Evolutionary conservation across 2,797 vertebrate genomes (phyloP).

Genomic region (Ficedula albicollis): DNA sequence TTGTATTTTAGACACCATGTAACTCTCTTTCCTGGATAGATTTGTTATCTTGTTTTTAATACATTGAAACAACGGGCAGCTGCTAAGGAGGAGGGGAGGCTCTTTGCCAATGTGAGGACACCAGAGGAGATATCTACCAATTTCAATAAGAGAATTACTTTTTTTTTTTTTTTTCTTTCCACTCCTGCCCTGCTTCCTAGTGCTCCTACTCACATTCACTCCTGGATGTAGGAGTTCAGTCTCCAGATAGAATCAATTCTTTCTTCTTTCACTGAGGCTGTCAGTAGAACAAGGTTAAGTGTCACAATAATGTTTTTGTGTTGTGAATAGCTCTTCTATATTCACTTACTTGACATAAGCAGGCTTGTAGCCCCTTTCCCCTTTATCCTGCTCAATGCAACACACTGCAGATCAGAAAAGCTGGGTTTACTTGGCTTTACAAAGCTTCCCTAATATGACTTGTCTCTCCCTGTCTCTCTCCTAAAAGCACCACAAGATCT

Average conservation of each 20-base stretch:
- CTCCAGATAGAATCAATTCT: background rate
- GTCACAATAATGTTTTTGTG: background rate
- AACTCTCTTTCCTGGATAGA: background rate
- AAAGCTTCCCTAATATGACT: background rate
- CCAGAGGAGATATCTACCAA: background rate
- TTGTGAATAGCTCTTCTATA: background rate
- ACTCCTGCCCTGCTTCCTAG: background rate
- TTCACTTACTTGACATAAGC: background rate
- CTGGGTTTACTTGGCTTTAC: background rate
- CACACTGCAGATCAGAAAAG: background rate
- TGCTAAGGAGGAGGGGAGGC: slow-evolving; percentile 18
- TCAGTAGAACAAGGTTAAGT: background rate
- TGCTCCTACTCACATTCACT: background rate
- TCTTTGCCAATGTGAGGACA: slow-evolving; percentile 6
- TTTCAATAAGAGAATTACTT: background rate
- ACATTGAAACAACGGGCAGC: slow-evolving; percentile 3
- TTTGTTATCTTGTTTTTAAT: slow-evolving; percentile 4
- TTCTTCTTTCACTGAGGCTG: background rate
- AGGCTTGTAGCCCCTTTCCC: background rate
- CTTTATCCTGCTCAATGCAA: background rate
- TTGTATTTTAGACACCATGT: background rate
- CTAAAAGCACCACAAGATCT: background rate
- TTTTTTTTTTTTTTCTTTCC: background rate
- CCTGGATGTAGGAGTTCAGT: background rate
- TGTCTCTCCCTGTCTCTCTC: background rate